Base-by-base conservation (phyloP, 2,113 vertebrate genomes). In the Callorhinus ursinus region DNA sequence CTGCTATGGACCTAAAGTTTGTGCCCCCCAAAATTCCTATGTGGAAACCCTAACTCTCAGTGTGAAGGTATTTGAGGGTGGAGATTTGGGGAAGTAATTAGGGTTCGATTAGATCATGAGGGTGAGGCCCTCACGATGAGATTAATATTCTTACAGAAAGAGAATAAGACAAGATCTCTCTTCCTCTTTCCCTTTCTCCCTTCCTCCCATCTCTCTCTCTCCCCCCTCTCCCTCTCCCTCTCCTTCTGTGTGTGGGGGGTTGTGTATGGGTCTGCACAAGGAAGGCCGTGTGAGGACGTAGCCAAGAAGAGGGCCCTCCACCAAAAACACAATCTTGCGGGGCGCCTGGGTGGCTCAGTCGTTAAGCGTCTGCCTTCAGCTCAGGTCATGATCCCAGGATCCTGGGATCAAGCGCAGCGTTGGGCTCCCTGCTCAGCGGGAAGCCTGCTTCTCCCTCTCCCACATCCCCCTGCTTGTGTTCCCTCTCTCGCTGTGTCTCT, bases 161-260 rank as follows among this genome's bases (percentile, higher is more conserved):
- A 53, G 39, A 84, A 2, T 21, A n/a, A 57, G n/a, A 61, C 36
- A 49, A 42, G 28, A 21, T 33, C 6, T 28, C 81, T 22, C 33
- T 46, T 67, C 19, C 31, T 49, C 61, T 18, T 8, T 18, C 7
- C n/a, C n/a, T 39, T 39, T 39, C 39, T 53, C 18, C 49, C 71
- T 42, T 36, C 72, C 36, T 46, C 10, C 72, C 4, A 5, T 7
- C 22, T 42, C 22, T 31, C 19, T 24, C 21, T 53, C 51, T 13
- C n/a, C 3, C 3, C 3, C 21, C 21, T 18, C 9, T 7, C 26
- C 31, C 12, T 9, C 5, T 46, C 2, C 13, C 31, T n/a, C 8
- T 7, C 8, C 4, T 7, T 67, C 15, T 26, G 59, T 26, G 33
- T 69, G 16, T 19, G 0, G n/a, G n/a, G n/a, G n/a, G n/a, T n/a